Percentiles rank a stretch among this genome's conserved stretches.
Evolutionary conservation across 2,888 invertebrate species (phyloP).

Genomic region (Drosophila kambysellisi): DNA sequence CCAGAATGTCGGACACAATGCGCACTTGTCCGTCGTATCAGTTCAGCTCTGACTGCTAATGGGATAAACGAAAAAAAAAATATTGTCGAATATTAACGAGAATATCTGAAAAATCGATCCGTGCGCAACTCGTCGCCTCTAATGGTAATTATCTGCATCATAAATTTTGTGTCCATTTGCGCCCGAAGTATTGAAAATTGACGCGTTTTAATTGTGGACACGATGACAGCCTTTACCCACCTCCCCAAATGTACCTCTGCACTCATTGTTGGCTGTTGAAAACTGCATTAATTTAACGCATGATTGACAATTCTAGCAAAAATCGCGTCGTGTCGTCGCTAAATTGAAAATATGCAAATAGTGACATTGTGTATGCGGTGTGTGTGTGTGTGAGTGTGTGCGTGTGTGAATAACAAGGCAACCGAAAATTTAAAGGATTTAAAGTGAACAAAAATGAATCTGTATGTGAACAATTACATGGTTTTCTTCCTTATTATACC

Average conservation of each 20-base stretch:
- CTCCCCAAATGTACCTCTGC: conserved; percentile 5
- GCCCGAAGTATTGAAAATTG: conserved; percentile 54
- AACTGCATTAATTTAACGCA: conserved; percentile 80
- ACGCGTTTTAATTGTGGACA: conserved; percentile 59
- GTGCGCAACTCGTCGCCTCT: conserved; percentile 44
- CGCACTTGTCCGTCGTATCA: conserved; percentile 43
- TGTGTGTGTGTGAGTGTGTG: not conserved
- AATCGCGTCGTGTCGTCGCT: conserved; percentile 32
- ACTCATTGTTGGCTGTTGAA: conserved; percentile 52
- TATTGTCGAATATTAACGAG: conserved; percentile 1
- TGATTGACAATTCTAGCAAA: conserved; percentile 69
- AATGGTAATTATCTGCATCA: conserved; percentile 79
- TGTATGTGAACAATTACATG: conserved; percentile 39
- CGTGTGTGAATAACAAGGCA: conserved; percentile 24
- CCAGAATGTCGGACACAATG: conserved; percentile 23
- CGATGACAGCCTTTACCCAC: conserved; percentile 7
- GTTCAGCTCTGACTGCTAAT: conserved; percentile 61
- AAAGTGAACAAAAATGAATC: not conserved
- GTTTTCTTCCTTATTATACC: not conserved
- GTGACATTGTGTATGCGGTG: conserved; percentile 12
- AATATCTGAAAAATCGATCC: conserved; percentile 24
- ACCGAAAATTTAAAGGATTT: conserved; percentile 2
- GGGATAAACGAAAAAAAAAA: conserved; percentile 50
- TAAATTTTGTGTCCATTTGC: conserved; percentile 71
- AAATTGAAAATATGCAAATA: conserved; percentile 77